Evolutionary conservation across 2,797 vertebrate species (phyloP), one percentile per base, ranked within the genome.

Genomic region (Neosilurus hyrtlii): DNA sequence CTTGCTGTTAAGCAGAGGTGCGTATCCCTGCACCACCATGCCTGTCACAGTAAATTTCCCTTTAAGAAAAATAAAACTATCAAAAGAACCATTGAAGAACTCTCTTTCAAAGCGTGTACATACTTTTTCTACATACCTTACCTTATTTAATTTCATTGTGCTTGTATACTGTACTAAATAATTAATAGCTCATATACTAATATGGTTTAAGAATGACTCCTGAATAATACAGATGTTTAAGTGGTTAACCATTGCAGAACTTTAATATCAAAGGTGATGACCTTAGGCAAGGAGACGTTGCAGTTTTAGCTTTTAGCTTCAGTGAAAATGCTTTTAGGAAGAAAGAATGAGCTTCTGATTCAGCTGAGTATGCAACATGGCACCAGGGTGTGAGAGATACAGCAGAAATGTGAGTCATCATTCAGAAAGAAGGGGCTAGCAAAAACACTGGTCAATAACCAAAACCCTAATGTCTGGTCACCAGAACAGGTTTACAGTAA

Each of bases 281-380:
- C 35, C 14, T 63, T 24, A 10, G 35, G 8, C 22, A 14, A 24
- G 57, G 59, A 61, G 56, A 75, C 73, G 37, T 1, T 59, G 14
- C 59, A 63, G 59, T 26, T 72, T 37, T 54, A n/a, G 6, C 2
- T 59, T 79, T 22, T 15, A 79, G 67, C 61, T 43, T 43, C 37
- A 73, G 49, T 83, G 49, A 79, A 73, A 62, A 79, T 73, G 65
- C 66, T 52, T 77, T 78, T 37, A 71, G 68, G 59, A 57, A 63
- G 49, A 72, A 54, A 20, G 49, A 62, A 71, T 72, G 35, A n/a
- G 76, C 82, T 68, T 26, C 18, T n/a, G 51, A 76, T 56, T 67
- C 22, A 68, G 71, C 68, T 54, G 37, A 81, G 76, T 83, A 18
- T 79, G 49, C 26, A 79, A 56, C 49, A 71, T 52, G 49, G 66